Evolutionary conservation across 2,797 vertebrate species (phyloP), one percentile per base, ranked within the genome.

Genomic region (Tadarida brasiliensis): DNA sequence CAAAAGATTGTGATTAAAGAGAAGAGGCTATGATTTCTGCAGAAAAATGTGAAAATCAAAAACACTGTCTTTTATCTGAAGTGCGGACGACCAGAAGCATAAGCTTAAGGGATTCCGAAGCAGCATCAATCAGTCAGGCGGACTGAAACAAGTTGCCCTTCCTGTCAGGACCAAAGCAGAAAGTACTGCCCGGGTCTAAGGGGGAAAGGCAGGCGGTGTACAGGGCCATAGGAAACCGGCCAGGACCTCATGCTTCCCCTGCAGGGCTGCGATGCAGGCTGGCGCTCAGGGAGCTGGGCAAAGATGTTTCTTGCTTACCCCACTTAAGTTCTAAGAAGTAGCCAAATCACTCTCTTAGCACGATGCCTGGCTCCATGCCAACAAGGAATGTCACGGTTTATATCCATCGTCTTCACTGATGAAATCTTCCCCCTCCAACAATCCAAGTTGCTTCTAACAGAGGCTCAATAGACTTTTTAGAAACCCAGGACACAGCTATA

Each of bases 21-120:
- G 44, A 94, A 95, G 24, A 83, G 47, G 24, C 11, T 54, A 35
- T 85, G 70, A 84, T 92, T 96, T 86, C 68, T 84, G 59, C 3
- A 94, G 86, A 97, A 61, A 97, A 94, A 87, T 74, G 26, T 89
- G 88, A 95, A 96, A 92, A 84, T 83, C 61, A 94, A 90, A 97
- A 92, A 39, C 74, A 88, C 59, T 56, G 11, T 87, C 63, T 94
- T 96, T 96, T 81, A 83, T 87, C 76, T 93, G 76, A 95, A 93
- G 35, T 68, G 73, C 3, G 73, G 54, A 71, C 49, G 70, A 67
- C 74, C 63, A 35, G 80, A 83, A 95, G 39, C 78, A 86, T 67
- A 91, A 81, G 59, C 70, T 96, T 76, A 86, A 96, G 54, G 83
- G 54, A 80, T 81, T 94, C 30, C 81, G 84, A 91, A 57, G 4